Conservation (phyloP, 2,113 vertebrate species). For the Dascyllus trimaculatus region DNA sequence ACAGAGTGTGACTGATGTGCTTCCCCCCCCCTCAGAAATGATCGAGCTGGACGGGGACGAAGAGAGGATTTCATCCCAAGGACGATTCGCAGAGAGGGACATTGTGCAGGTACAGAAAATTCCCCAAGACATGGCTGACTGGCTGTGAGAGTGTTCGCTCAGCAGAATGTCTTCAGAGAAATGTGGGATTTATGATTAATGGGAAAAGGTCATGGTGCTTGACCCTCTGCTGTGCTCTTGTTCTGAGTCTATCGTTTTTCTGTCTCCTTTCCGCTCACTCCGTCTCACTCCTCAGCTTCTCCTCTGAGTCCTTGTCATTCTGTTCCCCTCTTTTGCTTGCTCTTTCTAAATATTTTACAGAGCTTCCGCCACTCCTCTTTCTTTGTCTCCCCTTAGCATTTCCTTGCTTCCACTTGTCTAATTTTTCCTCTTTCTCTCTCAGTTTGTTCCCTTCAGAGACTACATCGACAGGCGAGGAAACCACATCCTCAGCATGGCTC, state of each 20-base stretch:
- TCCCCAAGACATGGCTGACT: background rate
- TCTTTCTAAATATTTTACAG: background rate
- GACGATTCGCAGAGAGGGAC: conserved; percentile 95
- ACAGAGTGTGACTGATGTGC: conserved; percentile 44
- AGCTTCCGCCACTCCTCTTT: background rate
- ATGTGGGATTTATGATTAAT: conserved; percentile 45
- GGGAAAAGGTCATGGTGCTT: conserved; percentile 25
- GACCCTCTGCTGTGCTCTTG: conserved; percentile 36
- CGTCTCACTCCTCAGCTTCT: background rate
- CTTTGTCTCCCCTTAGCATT: background rate
- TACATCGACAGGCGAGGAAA: conserved; percentile 96
- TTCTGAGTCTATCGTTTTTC: conserved; percentile 21
- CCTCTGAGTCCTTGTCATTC: conserved; percentile 6
- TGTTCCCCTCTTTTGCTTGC: background rate
- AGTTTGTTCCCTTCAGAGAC: conserved; percentile 98
- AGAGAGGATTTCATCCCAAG: conserved; percentile 95
- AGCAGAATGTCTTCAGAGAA: conserved; percentile 29
- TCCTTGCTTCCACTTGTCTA: background rate
- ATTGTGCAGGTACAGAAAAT: conserved; percentile 92
- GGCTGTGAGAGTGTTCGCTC: conserved; percentile 20
- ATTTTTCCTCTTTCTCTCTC: background rate
- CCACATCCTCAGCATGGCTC: conserved; percentile 96
- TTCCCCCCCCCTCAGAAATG: conserved; percentile 88
- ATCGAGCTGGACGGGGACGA: conserved; percentile 97
- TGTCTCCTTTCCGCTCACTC: too few species aligned